Evolutionary conservation across 2,888 invertebrate species (phyloP).

Genomic region (Tolmerus cingulatus): DNA sequence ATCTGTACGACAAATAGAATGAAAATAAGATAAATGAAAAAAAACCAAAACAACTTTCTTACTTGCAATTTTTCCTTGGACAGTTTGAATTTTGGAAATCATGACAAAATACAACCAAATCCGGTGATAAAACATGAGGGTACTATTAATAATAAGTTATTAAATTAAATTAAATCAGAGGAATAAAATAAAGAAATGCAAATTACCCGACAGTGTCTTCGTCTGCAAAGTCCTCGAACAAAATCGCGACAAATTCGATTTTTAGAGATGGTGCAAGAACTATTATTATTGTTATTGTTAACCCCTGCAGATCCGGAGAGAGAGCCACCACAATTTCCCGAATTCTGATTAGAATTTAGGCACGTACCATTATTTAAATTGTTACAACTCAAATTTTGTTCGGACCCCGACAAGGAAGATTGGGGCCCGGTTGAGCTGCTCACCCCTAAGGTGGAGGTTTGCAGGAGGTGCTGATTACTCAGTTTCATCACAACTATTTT

Average conservation of each 20-base stretch:
- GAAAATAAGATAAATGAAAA: neutral
- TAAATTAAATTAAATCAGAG: too few species aligned
- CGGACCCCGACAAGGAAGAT: neutral
- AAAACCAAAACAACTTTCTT: slow-evolving; percentile 47
- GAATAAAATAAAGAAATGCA: neutral
- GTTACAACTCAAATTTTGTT: neutral
- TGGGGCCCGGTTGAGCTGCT: neutral
- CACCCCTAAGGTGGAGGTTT: neutral
- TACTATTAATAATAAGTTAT: slow-evolving; percentile 43
- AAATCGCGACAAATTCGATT: slow-evolving; percentile 67
- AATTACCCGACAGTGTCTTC: slow-evolving; percentile 51
- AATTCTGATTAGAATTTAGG: neutral
- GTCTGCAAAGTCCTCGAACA: slow-evolving; percentile 67
- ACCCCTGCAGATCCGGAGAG: neutral
- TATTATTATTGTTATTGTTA: neutral
- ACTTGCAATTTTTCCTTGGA: slow-evolving; percentile 73
- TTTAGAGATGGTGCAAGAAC: neutral
- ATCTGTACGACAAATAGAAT: slow-evolving; percentile 61
- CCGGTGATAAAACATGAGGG: slow-evolving; percentile 52
- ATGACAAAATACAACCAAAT: slow-evolving; percentile 67
- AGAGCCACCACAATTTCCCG: neutral
- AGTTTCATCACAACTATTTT: neutral
- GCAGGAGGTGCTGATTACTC: neutral
- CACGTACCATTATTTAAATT: too few species aligned
- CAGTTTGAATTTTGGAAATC: slow-evolving; percentile 80